A percentile compares a stretch with the other conserved stretches of the same genome.
phyloP scores from a whole-genome alignment of 2,113 vertebrate species.

The Tachysurus vachellii region DNA sequence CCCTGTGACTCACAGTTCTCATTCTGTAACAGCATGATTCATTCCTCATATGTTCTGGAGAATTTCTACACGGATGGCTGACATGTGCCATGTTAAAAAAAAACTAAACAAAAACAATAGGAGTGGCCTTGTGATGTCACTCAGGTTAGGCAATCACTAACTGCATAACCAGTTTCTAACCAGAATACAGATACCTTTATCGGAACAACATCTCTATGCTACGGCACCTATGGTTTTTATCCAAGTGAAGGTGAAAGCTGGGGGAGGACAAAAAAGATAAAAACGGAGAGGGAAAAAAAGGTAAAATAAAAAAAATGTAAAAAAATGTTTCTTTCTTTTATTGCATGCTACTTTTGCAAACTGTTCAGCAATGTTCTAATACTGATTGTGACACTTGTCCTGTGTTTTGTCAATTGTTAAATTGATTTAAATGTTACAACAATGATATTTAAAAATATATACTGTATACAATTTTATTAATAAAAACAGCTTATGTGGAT shows the following conservation, averaged over 20 bases:
- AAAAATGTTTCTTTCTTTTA: not conserved
- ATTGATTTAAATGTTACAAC: not conserved
- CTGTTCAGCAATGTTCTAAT: not conserved
- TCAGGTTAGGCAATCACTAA: not conserved
- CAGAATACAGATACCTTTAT: not conserved
- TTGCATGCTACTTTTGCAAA: not conserved
- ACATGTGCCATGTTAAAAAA: not conserved
- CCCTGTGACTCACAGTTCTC: not conserved
- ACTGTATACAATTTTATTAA: not conserved
- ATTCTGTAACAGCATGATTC: not conserved
- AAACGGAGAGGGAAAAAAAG: not conserved
- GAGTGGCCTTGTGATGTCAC: not conserved
- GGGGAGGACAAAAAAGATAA: not conserved
- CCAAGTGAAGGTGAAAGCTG: not conserved
- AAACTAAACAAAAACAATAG: not conserved
- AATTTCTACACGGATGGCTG: not conserved
- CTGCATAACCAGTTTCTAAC: not conserved
- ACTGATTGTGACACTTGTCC: not conserved
- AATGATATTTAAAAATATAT: no score
- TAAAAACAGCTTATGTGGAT: not conserved
- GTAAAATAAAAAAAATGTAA: not conserved
- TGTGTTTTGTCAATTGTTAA: not conserved
- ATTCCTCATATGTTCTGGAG: not conserved
- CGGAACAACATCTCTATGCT: not conserved
- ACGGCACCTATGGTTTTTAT: not conserved